Evolutionary conservation across 2,888 invertebrate genomes (phyloP).

Genomic region (Ctena decussata): DNA sequence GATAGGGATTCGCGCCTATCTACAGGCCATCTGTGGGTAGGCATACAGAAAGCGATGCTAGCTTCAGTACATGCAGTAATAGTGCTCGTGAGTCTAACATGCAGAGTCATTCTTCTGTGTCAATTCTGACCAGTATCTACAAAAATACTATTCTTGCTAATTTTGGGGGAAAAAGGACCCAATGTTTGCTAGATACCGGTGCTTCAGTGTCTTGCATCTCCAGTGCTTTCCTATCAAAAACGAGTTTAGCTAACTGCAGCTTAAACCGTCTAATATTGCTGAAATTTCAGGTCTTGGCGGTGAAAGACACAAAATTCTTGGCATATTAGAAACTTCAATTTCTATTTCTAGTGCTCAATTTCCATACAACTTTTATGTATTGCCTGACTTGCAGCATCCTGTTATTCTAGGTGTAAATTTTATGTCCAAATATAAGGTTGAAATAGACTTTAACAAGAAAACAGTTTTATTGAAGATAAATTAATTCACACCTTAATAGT

Average conservation of each 20-base stretch:
- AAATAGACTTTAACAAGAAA: not conserved
- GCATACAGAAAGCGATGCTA: not conserved
- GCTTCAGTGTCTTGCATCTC: conserved; percentile 24
- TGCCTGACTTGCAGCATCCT: not conserved
- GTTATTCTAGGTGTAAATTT: not conserved
- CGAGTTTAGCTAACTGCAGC: not conserved
- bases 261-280: not conserved
- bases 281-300: not conserved
- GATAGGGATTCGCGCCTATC: not conserved
- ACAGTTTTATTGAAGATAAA: not conserved
- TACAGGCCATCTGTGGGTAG: not conserved
- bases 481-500: not conserved
- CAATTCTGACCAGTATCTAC: not conserved
- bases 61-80: not conserved
- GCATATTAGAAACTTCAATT: not conserved
- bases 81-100: not conserved
- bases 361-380: not conserved
- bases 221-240: conserved; percentile 2
- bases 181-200: conserved; percentile 40
- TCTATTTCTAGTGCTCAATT: not conserved
- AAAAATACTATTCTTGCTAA: conserved; percentile 27
- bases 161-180: conserved; percentile 20
- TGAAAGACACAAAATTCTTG: not conserved
- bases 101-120: not conserved
- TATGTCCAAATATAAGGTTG: not conserved